Percentiles rank a stretch among this genome's conserved stretches.
phyloP scores from a whole-genome alignment of 2,888 invertebrate species.

The Pocota personata region DNA sequence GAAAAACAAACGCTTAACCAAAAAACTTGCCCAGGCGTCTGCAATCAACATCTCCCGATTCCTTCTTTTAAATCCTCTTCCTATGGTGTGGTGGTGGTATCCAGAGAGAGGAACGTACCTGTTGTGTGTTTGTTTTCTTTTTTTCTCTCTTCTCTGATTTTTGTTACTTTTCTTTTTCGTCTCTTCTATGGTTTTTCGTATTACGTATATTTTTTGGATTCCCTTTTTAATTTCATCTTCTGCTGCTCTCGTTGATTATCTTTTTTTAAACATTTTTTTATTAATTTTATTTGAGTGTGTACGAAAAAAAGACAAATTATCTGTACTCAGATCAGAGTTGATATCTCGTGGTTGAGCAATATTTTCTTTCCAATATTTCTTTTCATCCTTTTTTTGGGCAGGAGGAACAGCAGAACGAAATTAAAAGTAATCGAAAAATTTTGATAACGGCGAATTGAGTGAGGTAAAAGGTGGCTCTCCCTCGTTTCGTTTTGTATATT shows the following conservation, averaged over 20 bases:
- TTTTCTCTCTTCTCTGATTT: slow-evolving; percentile 12
- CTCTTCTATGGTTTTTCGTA: slow-evolving; percentile 14
- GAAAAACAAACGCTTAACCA: slow-evolving; percentile 24
- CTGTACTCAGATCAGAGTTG: slow-evolving; percentile 62
- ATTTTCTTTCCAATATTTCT: slow-evolving; percentile 41
- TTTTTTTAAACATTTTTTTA: slow-evolving; percentile 31
- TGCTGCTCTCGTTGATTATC: slow-evolving; percentile 56
- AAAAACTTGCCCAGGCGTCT: slow-evolving; percentile 60
- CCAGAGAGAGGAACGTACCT: slow-evolving; percentile 61
- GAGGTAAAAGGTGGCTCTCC: slow-evolving; percentile 59
- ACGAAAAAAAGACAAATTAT: slow-evolving; percentile 40
- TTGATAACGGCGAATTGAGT: slow-evolving; percentile 73
- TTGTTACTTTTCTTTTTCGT: slow-evolving; percentile 22
- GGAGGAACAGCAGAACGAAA: slow-evolving; percentile 71
- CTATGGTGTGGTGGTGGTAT: slow-evolving; percentile 15
- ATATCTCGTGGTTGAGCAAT: slow-evolving; percentile 61
- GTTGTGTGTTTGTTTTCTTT: slow-evolving; percentile 39
- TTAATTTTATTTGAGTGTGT: slow-evolving; percentile 35
- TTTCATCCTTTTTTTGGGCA: slow-evolving; percentile 14
- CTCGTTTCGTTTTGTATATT: slow-evolving; percentile 48
- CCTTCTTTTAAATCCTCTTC: slow-evolving; percentile 11
- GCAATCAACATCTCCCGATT: slow-evolving; percentile 50
- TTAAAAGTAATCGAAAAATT: slow-evolving; percentile 72
- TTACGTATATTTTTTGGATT: slow-evolving; percentile 11
- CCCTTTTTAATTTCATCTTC: not conserved